Conservation (phyloP, 1,140 invertebrate genomes). For the Dinothrombium tinctorium region DNA sequence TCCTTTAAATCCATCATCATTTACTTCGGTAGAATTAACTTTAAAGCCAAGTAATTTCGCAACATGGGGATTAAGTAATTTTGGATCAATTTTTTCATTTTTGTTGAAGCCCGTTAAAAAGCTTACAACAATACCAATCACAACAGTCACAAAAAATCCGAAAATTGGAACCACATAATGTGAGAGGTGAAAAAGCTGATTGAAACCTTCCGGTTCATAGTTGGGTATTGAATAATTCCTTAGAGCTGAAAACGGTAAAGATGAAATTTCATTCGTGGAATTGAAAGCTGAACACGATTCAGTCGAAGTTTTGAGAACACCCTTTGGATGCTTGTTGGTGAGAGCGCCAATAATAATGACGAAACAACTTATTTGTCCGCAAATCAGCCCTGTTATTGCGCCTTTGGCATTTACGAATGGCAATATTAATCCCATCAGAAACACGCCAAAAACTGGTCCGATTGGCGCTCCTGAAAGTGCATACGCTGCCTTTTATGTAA, state of each 20-base stretch:
- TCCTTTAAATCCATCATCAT: too few species aligned
- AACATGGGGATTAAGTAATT: neutral
- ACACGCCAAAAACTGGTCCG: conserved; percentile 3
- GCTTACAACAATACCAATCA: neutral
- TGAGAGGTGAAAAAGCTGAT: neutral
- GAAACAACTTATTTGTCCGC: conserved; percentile 2
- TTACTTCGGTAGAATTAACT: too few species aligned
- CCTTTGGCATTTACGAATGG: conserved; percentile 3
- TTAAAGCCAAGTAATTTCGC: too few species aligned
- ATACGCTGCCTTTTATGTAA: neutral
- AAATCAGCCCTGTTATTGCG: neutral
- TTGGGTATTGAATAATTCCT: neutral
- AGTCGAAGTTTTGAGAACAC: neutral
- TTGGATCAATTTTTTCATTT: neutral
- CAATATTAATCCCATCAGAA: conserved; percentile 2
- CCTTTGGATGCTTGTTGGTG: neutral
- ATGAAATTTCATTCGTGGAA: neutral
- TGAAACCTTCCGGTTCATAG: neutral
- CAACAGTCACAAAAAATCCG: neutral
- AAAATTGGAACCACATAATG: neutral
- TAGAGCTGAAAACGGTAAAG: neutral
- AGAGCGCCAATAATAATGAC: neutral
- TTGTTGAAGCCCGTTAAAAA: neutral
- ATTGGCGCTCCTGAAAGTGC: neutral
- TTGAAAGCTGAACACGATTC: conserved; percentile 1